Conservation (phyloP, 2,113 vertebrate species). For the Ceyx margarethae region DNA sequence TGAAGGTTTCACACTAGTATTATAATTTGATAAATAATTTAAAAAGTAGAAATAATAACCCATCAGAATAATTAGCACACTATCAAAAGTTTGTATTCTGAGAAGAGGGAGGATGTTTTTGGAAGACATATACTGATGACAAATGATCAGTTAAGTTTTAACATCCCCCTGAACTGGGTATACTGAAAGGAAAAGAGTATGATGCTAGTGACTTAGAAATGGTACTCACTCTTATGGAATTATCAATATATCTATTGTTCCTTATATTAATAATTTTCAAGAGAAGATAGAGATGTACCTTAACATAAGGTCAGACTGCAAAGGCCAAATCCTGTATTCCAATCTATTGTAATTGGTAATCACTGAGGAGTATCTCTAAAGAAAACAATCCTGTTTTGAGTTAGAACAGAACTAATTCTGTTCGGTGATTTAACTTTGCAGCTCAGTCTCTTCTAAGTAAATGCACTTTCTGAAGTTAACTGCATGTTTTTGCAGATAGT, state of each 20-base stretch:
- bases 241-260: background rate
- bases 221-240: background rate
- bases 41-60: background rate
- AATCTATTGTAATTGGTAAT: background rate
- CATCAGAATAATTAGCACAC: background rate
- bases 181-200: background rate
- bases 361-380: background rate
- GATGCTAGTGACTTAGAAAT: background rate
- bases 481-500: too few species aligned
- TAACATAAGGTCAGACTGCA: background rate
- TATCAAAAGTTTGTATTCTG: background rate
- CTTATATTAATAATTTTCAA: background rate
- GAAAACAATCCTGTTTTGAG: background rate
- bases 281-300: background rate
- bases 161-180: background rate
- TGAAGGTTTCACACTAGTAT: background rate
- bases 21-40: background rate
- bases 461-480: too few species aligned
- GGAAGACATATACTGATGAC: background rate
- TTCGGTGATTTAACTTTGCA: too few species aligned
- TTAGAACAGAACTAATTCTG: too few species aligned
- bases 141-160: background rate
- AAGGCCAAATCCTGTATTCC: background rate
- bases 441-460: too few species aligned
- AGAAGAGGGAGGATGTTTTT: background rate